A percentile compares a stretch with the other conserved stretches of the same genome.
Evolutionary conservation across 2,113 vertebrate species (phyloP).

Genomic region (Phaetusa simplex): DNA sequence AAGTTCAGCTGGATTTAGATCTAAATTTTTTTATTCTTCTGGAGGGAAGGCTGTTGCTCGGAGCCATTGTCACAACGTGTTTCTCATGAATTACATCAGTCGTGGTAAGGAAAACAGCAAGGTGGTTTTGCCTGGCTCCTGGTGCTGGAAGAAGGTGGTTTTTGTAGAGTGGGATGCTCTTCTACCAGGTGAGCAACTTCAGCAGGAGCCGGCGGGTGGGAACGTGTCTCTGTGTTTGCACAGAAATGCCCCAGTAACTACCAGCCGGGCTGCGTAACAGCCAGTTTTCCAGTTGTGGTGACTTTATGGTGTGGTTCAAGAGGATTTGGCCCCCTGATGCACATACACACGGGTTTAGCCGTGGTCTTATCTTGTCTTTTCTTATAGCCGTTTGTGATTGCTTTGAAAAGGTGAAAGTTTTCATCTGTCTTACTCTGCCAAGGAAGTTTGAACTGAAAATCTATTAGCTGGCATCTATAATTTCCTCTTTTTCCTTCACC

Average conservation of each 20-base stretch:
- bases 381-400: background rate
- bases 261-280: fast-evolving
- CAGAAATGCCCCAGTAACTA: background rate
- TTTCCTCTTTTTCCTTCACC: background rate
- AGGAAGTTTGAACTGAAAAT: background rate
- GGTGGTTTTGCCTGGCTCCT: background rate
- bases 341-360: background rate
- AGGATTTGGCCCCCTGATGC: background rate
- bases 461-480: background rate
- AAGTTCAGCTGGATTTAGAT: background rate
- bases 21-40: background rate
- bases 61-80: background rate
- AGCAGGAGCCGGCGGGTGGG: fast-evolving
- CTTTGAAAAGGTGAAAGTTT: background rate
- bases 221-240: background rate
- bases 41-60: background rate
- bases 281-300: background rate
- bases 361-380: background rate
- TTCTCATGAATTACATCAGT: background rate
- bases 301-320: background rate
- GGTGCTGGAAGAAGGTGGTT: background rate
- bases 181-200: background rate
- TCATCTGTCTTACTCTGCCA: background rate
- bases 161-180: background rate
- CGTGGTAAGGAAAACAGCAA: background rate